Conservation (phyloP, 30 jellyfish, hydroid and myxozoan species). For the Pseudorhiza aurosa region DNA sequence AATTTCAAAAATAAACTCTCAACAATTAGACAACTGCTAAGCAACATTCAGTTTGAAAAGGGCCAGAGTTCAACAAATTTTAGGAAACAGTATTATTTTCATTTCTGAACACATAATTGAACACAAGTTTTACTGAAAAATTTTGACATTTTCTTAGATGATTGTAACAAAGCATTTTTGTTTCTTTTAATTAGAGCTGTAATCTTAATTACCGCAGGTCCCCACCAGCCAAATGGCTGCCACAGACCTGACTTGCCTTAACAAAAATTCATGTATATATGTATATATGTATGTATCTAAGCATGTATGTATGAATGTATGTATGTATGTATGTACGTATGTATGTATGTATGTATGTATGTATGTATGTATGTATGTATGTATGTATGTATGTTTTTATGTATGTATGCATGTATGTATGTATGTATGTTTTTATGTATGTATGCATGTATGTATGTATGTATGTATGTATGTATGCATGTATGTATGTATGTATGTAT, state of each 20-base stretch:
- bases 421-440: too few species aligned
- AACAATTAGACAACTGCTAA: slow-evolving; percentile 20
- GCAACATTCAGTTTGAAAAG: slow-evolving; percentile 21
- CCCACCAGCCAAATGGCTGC: background rate
- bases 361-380: too few species aligned
- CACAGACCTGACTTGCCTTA: background rate
- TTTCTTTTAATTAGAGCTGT: background rate
- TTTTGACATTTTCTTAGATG: background rate
- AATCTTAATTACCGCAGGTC: background rate
- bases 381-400: too few species aligned
- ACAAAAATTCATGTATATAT: background rate
- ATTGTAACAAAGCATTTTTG: background rate
- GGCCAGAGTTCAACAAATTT: slow-evolving; percentile 18
- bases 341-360: too few species aligned
- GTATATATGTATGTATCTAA: background rate
- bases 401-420: too few species aligned
- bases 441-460: too few species aligned
- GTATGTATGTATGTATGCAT: too few species aligned
- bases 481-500: too few species aligned
- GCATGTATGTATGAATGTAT: slow-evolving; percentile 5
- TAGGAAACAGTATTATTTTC: slow-evolving; percentile 13
- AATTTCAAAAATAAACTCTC: slow-evolving; percentile 24
- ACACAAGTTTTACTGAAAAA: background rate
- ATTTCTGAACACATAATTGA: slow-evolving; percentile 22
- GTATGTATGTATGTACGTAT: slow-evolving; percentile 24